These are phyloP conservation scores for Bergia puertoricense DNA, from an alignment of 92 coral and sea anemone species.

Conservation along the genomic window DNA sequence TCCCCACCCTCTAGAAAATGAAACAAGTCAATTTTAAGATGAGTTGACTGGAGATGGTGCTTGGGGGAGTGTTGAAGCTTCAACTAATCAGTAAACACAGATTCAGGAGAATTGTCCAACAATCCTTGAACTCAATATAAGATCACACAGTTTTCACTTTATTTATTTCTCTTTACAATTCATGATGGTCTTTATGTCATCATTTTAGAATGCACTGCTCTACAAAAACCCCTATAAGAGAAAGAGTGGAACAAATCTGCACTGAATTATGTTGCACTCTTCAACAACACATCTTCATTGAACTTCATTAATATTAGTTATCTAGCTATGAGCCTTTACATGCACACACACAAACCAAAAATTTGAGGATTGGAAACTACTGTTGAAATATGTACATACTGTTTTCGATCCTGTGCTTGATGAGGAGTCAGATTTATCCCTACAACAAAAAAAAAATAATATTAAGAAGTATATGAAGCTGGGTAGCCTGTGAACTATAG, in stretches of 20 bases:
- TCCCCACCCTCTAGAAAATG: background rate
- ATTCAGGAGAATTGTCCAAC: background rate
- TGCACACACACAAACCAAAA: slow-evolving; percentile 5
- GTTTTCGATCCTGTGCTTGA: slow-evolving; percentile 90
- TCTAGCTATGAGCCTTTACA: slow-evolving; percentile 19
- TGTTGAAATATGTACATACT: slow-evolving; percentile 90
- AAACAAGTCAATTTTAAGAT: background rate
- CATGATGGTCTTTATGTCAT: background rate
- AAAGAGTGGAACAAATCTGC: background rate
- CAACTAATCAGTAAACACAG: background rate
- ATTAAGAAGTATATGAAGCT: too few relatives aligned
- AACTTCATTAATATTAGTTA: background rate
- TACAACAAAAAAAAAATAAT: slow-evolving; percentile 48
- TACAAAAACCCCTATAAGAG: slow-evolving; percentile 4
- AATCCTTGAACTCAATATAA: background rate
- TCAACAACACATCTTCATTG: background rate
- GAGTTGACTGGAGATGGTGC: background rate
- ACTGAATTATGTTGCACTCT: background rate
- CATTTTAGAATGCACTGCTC: background rate
- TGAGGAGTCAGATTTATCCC: slow-evolving; percentile 90
- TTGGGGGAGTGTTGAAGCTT: background rate
- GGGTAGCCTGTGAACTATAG: too few relatives aligned
- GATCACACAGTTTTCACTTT: background rate
- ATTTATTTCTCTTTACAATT: background rate
- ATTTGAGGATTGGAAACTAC: slow-evolving; percentile 16